Evolutionary conservation across 2,888 invertebrate species (phyloP), one percentile per base, ranked within the genome.

Genomic region (Drosophila fulvimacula): DNA sequence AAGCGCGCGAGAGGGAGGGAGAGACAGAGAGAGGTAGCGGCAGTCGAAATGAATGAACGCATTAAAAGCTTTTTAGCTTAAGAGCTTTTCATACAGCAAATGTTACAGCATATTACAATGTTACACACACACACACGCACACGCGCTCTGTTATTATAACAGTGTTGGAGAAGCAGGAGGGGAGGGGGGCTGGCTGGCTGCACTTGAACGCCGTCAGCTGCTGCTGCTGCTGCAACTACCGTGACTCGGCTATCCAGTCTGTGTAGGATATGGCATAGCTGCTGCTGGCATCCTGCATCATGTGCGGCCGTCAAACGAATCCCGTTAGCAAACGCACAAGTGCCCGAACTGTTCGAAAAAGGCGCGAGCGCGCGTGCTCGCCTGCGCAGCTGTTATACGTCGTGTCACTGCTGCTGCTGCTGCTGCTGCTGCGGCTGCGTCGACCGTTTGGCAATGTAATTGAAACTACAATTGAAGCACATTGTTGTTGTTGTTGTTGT

Each of bases 201-300:
- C 61, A 67, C 61, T 27, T 73, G 73, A 72, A 72, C 61, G 61
- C 48, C 67, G 42, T 53, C 67, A 67, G 44, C 67, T 32, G 38
- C 17, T 30, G 17, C n/a, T 36, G 48, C 32, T 13, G 19, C 32
- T 24, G 17, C 13, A n/a, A 56, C 82, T 92, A 92, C 92, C 92
- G 92, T 88, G 91, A 90, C 73, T 92, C 93, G 68, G 91, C 89
- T 73, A 92, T 91, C 93, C 93, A 93, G 81, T 92, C 92, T 77
- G 92, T 90, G 76, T 93, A 93, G 83, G 92, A 92, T 74, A 92
- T 88, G 69, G 92, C 91, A 83, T 91, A 93, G 75, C 91, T 90
- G 82, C 90, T 90, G 68, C 90, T 91, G 73, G 91, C 91, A 91
- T 93, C 92, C 85, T 82, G 82, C 93, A 93, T 92, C 39, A 17